Percentiles rank a stretch among this genome's conserved stretches.
Conservation (phyloP, 92 coral and sea anemone species). For the Parazoanthus darwini region DNA sequence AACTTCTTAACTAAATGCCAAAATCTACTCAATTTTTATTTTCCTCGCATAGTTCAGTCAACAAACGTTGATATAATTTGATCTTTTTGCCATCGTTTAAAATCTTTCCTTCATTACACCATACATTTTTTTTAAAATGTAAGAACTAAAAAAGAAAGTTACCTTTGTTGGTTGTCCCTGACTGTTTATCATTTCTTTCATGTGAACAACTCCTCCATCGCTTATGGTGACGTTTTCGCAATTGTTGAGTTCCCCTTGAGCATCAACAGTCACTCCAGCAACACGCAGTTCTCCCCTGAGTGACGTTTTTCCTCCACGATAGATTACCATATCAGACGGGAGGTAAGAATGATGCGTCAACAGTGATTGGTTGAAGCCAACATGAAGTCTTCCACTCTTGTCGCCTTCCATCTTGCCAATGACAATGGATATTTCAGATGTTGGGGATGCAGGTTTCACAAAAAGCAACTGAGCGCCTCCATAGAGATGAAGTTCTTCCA, state of each 20-base stretch:
- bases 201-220: conserved; percentile 59
- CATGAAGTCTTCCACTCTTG: conserved; percentile 54
- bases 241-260: conserved; percentile 59
- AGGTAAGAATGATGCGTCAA: conserved; percentile 60
- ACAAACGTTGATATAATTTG: no score
- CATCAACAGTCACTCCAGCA: conserved; percentile 76
- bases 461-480: conserved; percentile 72
- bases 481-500: conserved; percentile 64
- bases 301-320: conserved; percentile 68
- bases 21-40: no score
- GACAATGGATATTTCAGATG: conserved; percentile 45
- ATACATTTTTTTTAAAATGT: no score
- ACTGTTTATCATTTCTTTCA: conserved; percentile 70
- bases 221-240: conserved; percentile 67
- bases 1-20: no score
- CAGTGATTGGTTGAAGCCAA: conserved; percentile 66
- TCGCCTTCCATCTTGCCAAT: conserved; percentile 68
- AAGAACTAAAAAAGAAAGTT: background rate
- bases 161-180: conserved; percentile 62
- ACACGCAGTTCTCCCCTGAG: conserved; percentile 70
- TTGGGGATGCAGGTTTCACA: conserved; percentile 51
- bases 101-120: no score
- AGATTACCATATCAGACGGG: conserved; percentile 69
- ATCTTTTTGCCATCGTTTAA: no score
- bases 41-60: no score